Percentiles rank a stretch among this genome's conserved stretches.
Conservation (phyloP, 2,113 vertebrate species). For the Aspidoscelis tigris region DNA sequence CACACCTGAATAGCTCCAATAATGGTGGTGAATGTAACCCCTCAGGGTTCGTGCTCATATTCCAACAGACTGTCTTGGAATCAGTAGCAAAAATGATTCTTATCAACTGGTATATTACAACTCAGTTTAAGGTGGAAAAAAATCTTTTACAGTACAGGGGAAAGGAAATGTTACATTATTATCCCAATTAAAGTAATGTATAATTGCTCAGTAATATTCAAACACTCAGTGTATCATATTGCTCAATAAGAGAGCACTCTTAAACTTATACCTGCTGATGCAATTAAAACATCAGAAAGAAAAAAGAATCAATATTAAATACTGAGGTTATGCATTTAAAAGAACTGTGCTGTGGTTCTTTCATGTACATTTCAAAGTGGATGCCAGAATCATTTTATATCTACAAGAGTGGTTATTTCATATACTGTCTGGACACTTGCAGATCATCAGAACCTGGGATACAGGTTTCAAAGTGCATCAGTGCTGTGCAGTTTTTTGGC, state of each 20-base stretch:
- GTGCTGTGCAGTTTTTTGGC: slow-evolving; percentile 33
- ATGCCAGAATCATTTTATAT: slow-evolving; percentile 49
- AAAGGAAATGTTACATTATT: slow-evolving; percentile 3
- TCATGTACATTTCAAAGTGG: slow-evolving; percentile 68
- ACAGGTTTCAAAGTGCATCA: slow-evolving; percentile 50
- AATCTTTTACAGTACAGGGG: background rate
- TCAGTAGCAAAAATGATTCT: slow-evolving; percentile 4
- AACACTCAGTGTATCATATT: slow-evolving; percentile 1
- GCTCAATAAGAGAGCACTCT: slow-evolving; percentile 52
- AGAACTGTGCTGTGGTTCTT: slow-evolving; percentile 51
- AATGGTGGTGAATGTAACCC: background rate
- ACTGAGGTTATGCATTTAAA: slow-evolving; percentile 50
- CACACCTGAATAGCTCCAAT: background rate
- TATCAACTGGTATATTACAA: slow-evolving; percentile 36
- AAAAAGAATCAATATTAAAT: slow-evolving; percentile 39
- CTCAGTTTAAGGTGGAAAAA: slow-evolving; percentile 39
- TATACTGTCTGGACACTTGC: slow-evolving; percentile 47
- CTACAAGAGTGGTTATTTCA: slow-evolving; percentile 58
- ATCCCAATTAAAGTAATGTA: slow-evolving; percentile 21
- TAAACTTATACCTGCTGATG: slow-evolving; percentile 60
- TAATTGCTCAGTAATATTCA: background rate
- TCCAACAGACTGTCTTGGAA: background rate
- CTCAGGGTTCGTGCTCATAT: background rate
- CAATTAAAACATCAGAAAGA: slow-evolving; percentile 67
- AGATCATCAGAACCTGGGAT: slow-evolving; percentile 57